Evolutionary conservation across 1,140 invertebrate species (phyloP).

Genomic region (Hycleus phaleratus): DNA sequence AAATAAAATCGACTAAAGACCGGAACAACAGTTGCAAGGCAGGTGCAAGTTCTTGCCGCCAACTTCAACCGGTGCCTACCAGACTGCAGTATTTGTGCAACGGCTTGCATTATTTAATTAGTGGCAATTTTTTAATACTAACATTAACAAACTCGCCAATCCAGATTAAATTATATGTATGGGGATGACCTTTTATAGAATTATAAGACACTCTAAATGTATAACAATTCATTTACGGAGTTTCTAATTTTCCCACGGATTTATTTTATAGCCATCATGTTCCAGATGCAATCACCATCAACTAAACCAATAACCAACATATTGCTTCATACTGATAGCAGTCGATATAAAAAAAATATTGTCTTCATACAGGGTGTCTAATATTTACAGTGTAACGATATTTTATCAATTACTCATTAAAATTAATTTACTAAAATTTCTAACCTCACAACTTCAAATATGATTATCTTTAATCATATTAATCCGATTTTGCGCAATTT

Average conservation of each 20-base stretch:
- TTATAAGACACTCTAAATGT: slow-evolving; percentile 19
- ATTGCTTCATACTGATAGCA: too few species aligned
- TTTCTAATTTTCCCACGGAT: slow-evolving; percentile 31
- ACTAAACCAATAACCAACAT: too few species aligned
- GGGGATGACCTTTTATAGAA: slow-evolving; percentile 25
- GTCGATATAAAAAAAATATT: too few species aligned
- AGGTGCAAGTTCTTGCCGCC: slow-evolving; percentile 31
- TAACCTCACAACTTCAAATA: too few species aligned
- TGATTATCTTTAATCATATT: not conserved
- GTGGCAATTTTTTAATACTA: slow-evolving; percentile 26
- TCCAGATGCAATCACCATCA: too few species aligned
- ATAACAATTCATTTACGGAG: slow-evolving; percentile 21
- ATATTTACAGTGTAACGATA: too few species aligned
- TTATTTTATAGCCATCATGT: not conserved
- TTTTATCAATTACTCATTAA: too few species aligned
- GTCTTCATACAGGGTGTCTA: too few species aligned
- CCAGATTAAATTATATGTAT: slow-evolving; percentile 23
- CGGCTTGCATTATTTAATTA: slow-evolving; percentile 34
- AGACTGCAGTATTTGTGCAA: slow-evolving; percentile 27
- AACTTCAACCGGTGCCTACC: slow-evolving; percentile 24
- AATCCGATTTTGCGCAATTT: too few species aligned
- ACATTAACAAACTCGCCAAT: slow-evolving; percentile 29
- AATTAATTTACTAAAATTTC: too few species aligned
- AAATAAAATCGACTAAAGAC: slow-evolving; percentile 7
- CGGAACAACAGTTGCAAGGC: slow-evolving; percentile 27